Conservation (phyloP, 2,113 vertebrate species). For the Ciconia maguari region DNA sequence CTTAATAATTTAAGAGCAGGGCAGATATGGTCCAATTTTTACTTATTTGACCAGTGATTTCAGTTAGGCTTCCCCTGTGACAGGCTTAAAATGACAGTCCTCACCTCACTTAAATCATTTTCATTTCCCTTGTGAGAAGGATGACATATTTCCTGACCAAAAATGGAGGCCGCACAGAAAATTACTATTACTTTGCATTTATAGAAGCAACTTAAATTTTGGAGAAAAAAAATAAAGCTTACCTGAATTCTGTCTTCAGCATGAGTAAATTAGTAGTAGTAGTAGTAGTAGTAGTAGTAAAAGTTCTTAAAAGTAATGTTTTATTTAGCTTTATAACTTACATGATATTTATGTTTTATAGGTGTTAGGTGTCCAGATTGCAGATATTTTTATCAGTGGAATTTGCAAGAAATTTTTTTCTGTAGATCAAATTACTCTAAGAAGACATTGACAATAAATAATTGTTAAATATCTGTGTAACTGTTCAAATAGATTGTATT, state of each 20-base stretch:
- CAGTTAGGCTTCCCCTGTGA: background rate
- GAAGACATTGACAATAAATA: background rate
- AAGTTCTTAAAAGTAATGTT: background rate
- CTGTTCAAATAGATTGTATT: background rate
- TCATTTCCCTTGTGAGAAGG: background rate
- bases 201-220: background rate
- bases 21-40: background rate
- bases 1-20: background rate
- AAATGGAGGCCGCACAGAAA: background rate
- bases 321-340: background rate
- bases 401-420: background rate
- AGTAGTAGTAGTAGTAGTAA: background rate
- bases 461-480: background rate
- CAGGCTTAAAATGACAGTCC: background rate
- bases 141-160: background rate
- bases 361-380: background rate
- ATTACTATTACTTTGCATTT: background rate
- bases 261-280: background rate
- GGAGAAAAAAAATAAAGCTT: background rate
- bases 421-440: background rate
- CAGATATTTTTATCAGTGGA: background rate
- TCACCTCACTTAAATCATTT: background rate
- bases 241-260: background rate
- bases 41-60: background rate
- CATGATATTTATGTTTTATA: background rate